These are phyloP conservation scores for Clarias batrachus DNA, from an alignment of 2,113 vertebrate species.

Conservation along the genomic window DNA sequence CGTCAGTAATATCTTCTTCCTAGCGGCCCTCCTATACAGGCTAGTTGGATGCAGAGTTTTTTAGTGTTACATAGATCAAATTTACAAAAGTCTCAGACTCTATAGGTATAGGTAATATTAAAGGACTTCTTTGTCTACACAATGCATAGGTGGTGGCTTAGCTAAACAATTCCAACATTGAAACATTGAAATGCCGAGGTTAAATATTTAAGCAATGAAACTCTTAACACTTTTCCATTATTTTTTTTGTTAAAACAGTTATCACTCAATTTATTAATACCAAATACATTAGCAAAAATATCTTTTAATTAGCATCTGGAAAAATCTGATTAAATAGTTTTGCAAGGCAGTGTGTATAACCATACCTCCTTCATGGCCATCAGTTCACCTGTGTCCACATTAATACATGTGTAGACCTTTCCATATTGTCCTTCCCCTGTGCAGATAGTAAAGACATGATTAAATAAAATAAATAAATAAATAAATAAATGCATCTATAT, in stretches of 20 bases:
- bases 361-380: constrained; percentile 99
- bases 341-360: constrained; percentile 26
- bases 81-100: no score
- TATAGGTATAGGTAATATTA: neutral
- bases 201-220: neutral
- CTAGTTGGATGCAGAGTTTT: neutral
- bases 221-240: neutral
- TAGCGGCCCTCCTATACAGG: neutral
- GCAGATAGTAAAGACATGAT: neutral
- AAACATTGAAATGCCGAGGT: neutral
- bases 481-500: neutral
- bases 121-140: neutral
- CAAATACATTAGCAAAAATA: neutral
- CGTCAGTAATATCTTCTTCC: neutral
- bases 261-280: neutral
- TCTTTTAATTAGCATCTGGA: neutral
- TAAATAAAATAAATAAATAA: neutral
- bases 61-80: no score
- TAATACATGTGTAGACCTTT: constrained; percentile 98
- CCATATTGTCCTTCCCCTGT: constrained; percentile 98
- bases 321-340: neutral
- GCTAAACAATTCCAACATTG: neutral
- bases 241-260: neutral
- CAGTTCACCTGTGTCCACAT: constrained; percentile 94
- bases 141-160: neutral